Evolutionary conservation across 2,113 vertebrate species (phyloP), one percentile per base, ranked within the genome.

Genomic region (Microtus ochrogaster): DNA sequence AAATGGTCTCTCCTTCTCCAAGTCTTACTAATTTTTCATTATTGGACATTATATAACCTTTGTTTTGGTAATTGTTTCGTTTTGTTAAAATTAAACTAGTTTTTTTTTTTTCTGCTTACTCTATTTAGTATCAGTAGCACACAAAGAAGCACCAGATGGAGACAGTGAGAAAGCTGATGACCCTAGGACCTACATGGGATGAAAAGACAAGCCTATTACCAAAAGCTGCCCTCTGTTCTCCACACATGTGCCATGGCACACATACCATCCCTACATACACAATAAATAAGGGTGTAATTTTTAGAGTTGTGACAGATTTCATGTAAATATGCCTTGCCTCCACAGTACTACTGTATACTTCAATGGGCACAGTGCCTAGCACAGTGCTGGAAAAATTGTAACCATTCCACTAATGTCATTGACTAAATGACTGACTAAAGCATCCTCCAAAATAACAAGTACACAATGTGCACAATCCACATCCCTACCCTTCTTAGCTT

Each of bases 401-500:
- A 94, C 55, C 93, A 88, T 90, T 96, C 76, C 84, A 94, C 44
- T 94, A 96, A 90, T 76, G 91, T 78, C 92, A 97, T 86, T 97
- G 95, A 90, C 78, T 86, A 82, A 78, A 44, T 94, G 83, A 91
- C 68, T 94, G 70, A 85, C 81, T 96, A 85, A 90, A 97, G 90
- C 88, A 94, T 58, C 55, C 72, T 96, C 95, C 84, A 83, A 90
- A 96, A 97, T 97, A 94, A 97, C 70, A 90, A 95, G 85, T 86
- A 96, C 90, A 97, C 82, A 82, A 90, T 93, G 76, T 94, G 81
- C 94, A 94, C 81, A 97, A 92, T 96, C 92, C 73, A 92, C 92
- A 97, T 95, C 94, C 66, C 84, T 82, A 96, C 73, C 88, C 88
- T 94, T 91, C 82, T 74, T 90, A 94, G 87, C 93, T 97, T 96